A percentile compares a stretch with the other conserved stretches of the same genome.
Evolutionary conservation across 1,140 invertebrate genomes (phyloP).

Genomic region (Aphelenchoides besseyi): DNA sequence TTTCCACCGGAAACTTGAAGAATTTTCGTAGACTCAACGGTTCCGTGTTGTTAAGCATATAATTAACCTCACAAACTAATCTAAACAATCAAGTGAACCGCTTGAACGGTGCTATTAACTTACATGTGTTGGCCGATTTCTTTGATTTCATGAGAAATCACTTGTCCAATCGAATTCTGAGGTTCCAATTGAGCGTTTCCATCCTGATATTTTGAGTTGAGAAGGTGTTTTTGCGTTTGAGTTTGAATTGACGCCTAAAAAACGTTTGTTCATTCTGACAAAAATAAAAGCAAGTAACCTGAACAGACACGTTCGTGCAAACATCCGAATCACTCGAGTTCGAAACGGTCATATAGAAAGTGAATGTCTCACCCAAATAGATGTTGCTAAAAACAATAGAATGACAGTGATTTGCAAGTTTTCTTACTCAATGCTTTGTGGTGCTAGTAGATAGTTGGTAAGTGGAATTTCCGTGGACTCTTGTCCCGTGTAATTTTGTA

Average conservation of each 20-base stretch:
- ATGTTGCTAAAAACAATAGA: conserved; percentile 70
- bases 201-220: conserved; percentile 70
- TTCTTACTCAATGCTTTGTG: conserved; percentile 84
- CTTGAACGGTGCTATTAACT: conserved; percentile 59
- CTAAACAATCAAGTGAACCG: conserved; percentile 67
- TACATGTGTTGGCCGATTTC: conserved; percentile 94
- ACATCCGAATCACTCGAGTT: conserved; percentile 79
- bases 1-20: conserved; percentile 96
- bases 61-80: conserved; percentile 90
- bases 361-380: conserved; percentile 91
- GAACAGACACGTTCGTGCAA: conserved; percentile 74
- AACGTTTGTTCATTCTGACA: too few relatives aligned
- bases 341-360: conserved; percentile 91
- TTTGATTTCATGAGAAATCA: conserved; percentile 96
- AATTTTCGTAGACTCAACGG: conserved; percentile 69
- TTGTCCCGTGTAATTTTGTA: conserved; percentile 73
- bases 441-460: conserved; percentile 82
- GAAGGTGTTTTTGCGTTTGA: conserved; percentile 76
- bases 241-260: conserved; percentile 83
- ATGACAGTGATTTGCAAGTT: conserved; percentile 23
- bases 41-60: conserved; percentile 72
- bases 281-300: conserved; percentile 66
- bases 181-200: conserved; percentile 71
- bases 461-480: conserved; percentile 73
- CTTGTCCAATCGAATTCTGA: conserved; percentile 84